Evolutionary conservation across 2,113 vertebrate genomes (phyloP), one percentile per base, ranked within the genome.

Genomic region (Brienomyrus longianalis): DNA sequence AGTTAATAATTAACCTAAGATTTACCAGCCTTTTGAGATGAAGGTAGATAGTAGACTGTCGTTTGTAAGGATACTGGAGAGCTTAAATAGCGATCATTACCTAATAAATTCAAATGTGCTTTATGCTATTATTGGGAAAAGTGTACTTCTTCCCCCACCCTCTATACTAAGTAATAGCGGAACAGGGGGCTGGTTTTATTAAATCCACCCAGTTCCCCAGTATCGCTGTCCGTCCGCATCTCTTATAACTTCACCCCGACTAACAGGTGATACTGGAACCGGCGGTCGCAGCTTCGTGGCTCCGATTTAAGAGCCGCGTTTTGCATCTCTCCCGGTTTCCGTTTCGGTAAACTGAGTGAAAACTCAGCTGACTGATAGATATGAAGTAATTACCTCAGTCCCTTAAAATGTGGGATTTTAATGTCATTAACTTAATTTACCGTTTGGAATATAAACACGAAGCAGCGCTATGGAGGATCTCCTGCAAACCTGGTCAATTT

Each of bases 1-100:
- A 85, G 9, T 74, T 27, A 62, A n/a, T 85, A 39, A 47, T 89
- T 59, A 86, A 83, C 83, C 54, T n/a, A 83, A 13, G 50, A 86
- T 50, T 59, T 31, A 47, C n/a, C 83, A 50, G 45, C 9, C 27
- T 70, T 74, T 48, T 47, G 27, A 74, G 56, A 52, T 90, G 48
- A 89, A 59, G 35, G 89, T 85, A 89, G 45, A 45, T 35, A 21
- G 19, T 83, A 83, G 62, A 10, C 11, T 39, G 3, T 5, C 15
- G 50, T 80, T 89, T 83, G 27, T 56, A 86, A 74, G 47, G 56
- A 85, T 56, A 10, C 31, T 39, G 83, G 52, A 52, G 51, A 45
- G 54, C 51, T 27, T 85, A 83, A 89, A 85, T 51, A 74, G 31
- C 51, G 51, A 21, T 21, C 43, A 84, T 45, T 84, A 85, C 19